Conservation (phyloP, 2,797 vertebrate species). For the Zalophus californianus region DNA sequence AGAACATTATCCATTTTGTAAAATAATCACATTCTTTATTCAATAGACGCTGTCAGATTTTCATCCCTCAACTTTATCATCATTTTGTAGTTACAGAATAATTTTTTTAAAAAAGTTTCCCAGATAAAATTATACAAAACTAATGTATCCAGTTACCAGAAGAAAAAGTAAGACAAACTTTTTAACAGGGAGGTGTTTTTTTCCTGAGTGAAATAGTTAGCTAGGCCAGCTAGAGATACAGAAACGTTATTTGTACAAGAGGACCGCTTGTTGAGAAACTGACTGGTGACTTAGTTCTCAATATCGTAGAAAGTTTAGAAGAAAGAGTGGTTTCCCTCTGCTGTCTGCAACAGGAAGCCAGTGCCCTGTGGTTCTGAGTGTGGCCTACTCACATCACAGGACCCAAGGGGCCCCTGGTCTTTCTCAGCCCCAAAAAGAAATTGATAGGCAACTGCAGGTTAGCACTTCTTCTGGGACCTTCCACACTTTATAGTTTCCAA, state of each 20-base stretch:
- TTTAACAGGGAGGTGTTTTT: background rate
- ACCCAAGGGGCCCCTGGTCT: background rate
- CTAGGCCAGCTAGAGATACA: background rate
- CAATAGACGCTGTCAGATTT: background rate
- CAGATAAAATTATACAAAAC: background rate
- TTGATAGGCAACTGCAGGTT: background rate
- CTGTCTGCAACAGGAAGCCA: background rate
- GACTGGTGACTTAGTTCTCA: background rate
- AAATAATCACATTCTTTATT: background rate
- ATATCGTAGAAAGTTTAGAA: background rate
- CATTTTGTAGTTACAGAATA: background rate
- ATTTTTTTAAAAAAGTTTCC: background rate
- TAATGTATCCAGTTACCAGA: background rate
- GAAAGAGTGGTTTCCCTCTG: background rate
- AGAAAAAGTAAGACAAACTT: slow-evolving; percentile 10
- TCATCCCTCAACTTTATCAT: background rate
- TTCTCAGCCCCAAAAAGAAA: background rate
- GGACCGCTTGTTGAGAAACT: background rate
- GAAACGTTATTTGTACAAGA: background rate
- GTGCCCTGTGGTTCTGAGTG: background rate
- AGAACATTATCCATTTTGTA: background rate
- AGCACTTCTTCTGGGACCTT: background rate
- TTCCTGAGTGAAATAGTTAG: background rate
- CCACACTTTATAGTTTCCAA: background rate
- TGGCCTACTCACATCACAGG: background rate